A percentile compares a stretch with the other conserved stretches of the same genome.
Evolutionary conservation across 2,797 vertebrate species (phyloP).

Genomic region (Emydoidea blandingii): DNA sequence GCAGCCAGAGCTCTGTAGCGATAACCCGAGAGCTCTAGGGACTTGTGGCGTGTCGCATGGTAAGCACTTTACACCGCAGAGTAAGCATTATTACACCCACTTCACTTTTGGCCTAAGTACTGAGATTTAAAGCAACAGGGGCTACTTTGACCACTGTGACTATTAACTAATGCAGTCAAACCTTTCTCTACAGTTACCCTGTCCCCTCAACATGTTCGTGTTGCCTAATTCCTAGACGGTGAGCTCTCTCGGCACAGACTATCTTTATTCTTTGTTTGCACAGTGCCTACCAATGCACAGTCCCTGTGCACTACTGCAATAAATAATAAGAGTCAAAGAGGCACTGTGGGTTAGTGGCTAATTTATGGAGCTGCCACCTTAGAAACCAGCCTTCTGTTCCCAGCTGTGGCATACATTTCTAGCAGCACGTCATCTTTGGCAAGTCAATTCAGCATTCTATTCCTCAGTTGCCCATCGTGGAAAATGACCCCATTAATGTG

Average conservation of each 20-base stretch:
- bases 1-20: neutral
- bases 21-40: no score
- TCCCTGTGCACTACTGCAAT: neutral
- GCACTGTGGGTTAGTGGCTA: neutral
- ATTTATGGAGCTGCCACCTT: neutral
- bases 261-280: neutral
- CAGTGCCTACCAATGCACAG: rapidly evolving
- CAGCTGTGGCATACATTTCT: rapidly evolving
- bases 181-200: neutral
- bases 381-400: rapidly evolving
- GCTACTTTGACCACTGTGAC: neutral
- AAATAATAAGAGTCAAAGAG: neutral
- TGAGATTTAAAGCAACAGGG: neutral
- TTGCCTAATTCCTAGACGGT: neutral
- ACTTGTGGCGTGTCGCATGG: rapidly evolving
- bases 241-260: neutral
- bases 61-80: neutral
- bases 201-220: neutral
- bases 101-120: neutral
- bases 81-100: neutral
- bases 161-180: neutral
- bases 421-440: neutral
- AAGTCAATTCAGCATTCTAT: neutral
- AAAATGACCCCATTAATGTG: neutral
- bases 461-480: neutral